These are phyloP conservation scores for Encarsia formosa DNA, from an alignment of 2,888 invertebrate species.

Conservation along the genomic window DNA sequence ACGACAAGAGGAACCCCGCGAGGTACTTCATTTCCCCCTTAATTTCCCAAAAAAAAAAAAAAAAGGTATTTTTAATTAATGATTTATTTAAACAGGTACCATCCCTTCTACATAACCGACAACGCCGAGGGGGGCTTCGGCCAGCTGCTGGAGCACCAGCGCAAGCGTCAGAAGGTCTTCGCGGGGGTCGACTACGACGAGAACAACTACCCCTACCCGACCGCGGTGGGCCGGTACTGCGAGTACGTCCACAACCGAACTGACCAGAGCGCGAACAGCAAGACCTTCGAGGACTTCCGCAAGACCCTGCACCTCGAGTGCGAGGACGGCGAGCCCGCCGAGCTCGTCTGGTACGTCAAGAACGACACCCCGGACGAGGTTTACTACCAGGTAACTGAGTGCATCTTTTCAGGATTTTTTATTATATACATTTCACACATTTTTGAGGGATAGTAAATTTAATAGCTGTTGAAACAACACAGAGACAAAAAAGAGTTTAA, in stretches of 20 bases:
- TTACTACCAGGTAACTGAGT: slow-evolving; percentile 81
- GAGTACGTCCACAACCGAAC: slow-evolving; percentile 79
- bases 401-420: too few relatives aligned
- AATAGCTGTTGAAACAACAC: too few relatives aligned
- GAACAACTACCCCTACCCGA: slow-evolving; percentile 75
- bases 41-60: too few relatives aligned
- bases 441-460: too few relatives aligned
- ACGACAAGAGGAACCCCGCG: slow-evolving; percentile 74
- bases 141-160: slow-evolving; percentile 69
- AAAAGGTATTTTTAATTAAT: too few relatives aligned
- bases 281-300: slow-evolving; percentile 75
- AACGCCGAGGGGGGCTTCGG: slow-evolving; percentile 82
- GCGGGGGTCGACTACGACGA: slow-evolving; percentile 76
- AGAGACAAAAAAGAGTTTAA: too few relatives aligned
- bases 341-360: slow-evolving; percentile 81
- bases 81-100: slow-evolving; percentile 58
- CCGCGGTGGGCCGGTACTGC: slow-evolving; percentile 80
- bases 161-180: slow-evolving; percentile 68
- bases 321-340: slow-evolving; percentile 70
- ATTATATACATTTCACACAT: too few relatives aligned
- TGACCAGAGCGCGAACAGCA: slow-evolving; percentile 68
- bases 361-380: slow-evolving; percentile 77
- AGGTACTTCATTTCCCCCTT: too few relatives aligned
- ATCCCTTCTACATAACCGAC: slow-evolving; percentile 88
- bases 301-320: slow-evolving; percentile 73